A percentile compares a stretch with the other conserved stretches of the same genome.
phyloP scores from a whole-genome alignment of 2,113 vertebrate genomes.

The Hippocampus guttulatus region DNA sequence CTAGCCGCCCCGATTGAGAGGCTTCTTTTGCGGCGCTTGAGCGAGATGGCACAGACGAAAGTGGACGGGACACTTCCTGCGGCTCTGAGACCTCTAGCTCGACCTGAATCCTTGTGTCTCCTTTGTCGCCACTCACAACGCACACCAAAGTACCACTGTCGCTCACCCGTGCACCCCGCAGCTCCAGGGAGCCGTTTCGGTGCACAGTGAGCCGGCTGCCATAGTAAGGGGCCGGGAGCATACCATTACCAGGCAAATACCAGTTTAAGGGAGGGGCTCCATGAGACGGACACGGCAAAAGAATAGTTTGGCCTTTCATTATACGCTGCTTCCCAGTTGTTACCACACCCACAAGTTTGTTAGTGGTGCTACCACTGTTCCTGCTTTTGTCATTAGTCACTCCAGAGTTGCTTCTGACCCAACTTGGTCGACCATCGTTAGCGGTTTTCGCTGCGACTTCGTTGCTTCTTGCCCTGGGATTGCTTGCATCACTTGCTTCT shows the following conservation, averaged over 20 bases:
- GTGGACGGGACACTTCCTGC: constrained; percentile 61
- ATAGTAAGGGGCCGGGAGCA: constrained; percentile 84
- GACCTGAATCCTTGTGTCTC: constrained; percentile 76
- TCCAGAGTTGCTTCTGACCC: constrained; percentile 21
- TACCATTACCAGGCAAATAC: constrained; percentile 83
- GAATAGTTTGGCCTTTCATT: constrained; percentile 71
- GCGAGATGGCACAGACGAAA: background rate
- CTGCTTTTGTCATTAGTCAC: constrained; percentile 12
- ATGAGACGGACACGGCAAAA: constrained; percentile 80
- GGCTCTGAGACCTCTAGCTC: constrained; percentile 72
- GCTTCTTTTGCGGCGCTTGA: constrained; percentile 12
- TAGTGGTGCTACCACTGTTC: constrained; percentile 16
- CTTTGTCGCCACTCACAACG: constrained; percentile 79
- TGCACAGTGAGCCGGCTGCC: constrained; percentile 84
- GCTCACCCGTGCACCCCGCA: constrained; percentile 68
- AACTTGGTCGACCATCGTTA: constrained; percentile 24
- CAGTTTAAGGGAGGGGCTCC: constrained; percentile 81
- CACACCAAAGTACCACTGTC: constrained; percentile 80
- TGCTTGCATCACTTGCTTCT: constrained; percentile 22
- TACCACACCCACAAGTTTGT: constrained; percentile 30
- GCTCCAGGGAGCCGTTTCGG: constrained; percentile 84
- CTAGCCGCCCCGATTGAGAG: constrained; percentile 2
- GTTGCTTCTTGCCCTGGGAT: constrained; percentile 35
- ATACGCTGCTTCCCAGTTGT: constrained; percentile 65
- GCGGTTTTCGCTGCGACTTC: constrained; percentile 38